Percentiles rank a stretch among this genome's conserved stretches.
These are phyloP conservation scores for Sardina pilchardus DNA, from an alignment of 2,113 vertebrate genomes.

Conservation along the genomic window DNA sequence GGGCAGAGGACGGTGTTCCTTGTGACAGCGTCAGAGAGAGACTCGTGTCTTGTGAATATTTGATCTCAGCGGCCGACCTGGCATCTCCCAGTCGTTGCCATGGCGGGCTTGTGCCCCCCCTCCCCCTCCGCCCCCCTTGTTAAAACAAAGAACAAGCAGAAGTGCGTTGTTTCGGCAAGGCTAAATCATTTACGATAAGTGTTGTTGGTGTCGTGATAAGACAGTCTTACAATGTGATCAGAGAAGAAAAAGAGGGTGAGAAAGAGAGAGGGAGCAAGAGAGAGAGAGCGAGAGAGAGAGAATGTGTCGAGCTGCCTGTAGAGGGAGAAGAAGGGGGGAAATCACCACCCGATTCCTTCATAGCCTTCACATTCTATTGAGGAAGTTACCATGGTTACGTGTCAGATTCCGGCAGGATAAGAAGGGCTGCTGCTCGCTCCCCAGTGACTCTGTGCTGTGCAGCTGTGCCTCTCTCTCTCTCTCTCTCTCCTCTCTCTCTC, in stretches of 20 bases:
- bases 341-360: slow-evolving; percentile 51
- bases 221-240: slow-evolving; percentile 27
- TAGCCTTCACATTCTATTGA: slow-evolving; percentile 53
- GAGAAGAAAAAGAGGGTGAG: not conserved
- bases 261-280: not conserved
- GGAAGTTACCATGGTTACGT: slow-evolving; percentile 64
- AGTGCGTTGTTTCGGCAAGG: not conserved
- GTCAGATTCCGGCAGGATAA: slow-evolving; percentile 60
- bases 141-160: not conserved
- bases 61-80: slow-evolving; percentile 28
- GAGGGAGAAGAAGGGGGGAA: slow-evolving; percentile 14
- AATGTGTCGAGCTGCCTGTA: not conserved
- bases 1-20: slow-evolving; percentile 5
- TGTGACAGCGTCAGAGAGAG: slow-evolving; percentile 28
- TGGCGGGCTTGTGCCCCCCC: slow-evolving; percentile 9
- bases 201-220: slow-evolving; percentile 25
- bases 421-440: slow-evolving; percentile 47
- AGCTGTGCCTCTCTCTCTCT: slow-evolving; percentile 30
- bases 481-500: slow-evolving; percentile 17
- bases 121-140: not conserved
- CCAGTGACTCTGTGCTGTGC: slow-evolving; percentile 44
- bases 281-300: not conserved
- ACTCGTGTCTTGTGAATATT: slow-evolving; percentile 44
- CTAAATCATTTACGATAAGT: slow-evolving; percentile 38
- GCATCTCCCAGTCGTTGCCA: slow-evolving; percentile 1